These are phyloP conservation scores for Drosophila lacertosa DNA, from an alignment of 1,140 invertebrate genomes.

Conservation along the genomic window DNA sequence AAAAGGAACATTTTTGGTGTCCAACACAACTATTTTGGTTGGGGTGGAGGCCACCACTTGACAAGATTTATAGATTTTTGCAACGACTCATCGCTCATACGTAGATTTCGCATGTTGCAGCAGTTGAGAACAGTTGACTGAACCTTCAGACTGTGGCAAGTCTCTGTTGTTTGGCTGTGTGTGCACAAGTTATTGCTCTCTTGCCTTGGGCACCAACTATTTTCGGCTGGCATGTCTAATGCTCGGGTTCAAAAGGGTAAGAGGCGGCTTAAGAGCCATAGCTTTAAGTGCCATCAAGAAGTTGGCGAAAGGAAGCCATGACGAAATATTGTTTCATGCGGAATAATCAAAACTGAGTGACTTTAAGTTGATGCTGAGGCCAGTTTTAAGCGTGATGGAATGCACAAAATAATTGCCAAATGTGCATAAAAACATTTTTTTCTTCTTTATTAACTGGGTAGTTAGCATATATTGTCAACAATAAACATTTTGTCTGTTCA, in stretches of 20 bases:
- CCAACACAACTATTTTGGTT: constrained; percentile 4
- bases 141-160: constrained; percentile 43
- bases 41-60: constrained; percentile 31
- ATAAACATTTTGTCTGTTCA: no score
- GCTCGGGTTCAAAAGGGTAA: constrained; percentile 43
- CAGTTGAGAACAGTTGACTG: constrained; percentile 45
- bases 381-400: constrained; percentile 6
- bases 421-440: neutral
- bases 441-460: neutral
- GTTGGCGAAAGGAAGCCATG: constrained; percentile 33
- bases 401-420: neutral
- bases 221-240: constrained; percentile 49
- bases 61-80: constrained; percentile 74
- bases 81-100: constrained; percentile 65
- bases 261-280: constrained; percentile 33
- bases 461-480: neutral
- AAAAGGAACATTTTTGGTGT: constrained; percentile 1
- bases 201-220: constrained; percentile 36
- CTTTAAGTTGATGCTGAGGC: constrained; percentile 16
- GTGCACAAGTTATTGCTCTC: constrained; percentile 29
- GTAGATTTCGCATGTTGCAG: constrained; percentile 25
- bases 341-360: constrained; percentile 26
- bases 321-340: constrained; percentile 37
- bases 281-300: constrained; percentile 47
- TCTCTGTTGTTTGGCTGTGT: constrained; percentile 16